Evolutionary conservation across 2,113 vertebrate species (phyloP), one percentile per base, ranked within the genome.

Genomic region (Artemisiospiza belli): DNA sequence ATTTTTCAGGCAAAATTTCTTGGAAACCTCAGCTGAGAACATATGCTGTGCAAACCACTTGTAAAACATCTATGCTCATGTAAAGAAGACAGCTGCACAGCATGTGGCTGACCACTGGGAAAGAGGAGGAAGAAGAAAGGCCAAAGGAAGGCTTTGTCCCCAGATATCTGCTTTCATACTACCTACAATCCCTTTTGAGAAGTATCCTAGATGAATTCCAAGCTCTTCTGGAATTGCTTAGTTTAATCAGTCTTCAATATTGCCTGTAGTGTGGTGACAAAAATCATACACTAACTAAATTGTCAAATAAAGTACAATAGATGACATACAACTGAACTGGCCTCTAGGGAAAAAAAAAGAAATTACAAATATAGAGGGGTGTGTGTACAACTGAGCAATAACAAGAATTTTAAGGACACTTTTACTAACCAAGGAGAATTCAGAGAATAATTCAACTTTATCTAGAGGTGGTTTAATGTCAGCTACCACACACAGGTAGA

Each of bases 361-460:
- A 33, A n/a, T 0, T 0, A 4, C 1, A 58, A 41, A 4, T 81
- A 30, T 54, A 6, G 14, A 47, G 6, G 2, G 4, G 1, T 28
- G 10, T 33, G 10, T 12, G 27, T 46, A 33, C 23, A 78, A 37
- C 25, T 64, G 16, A 46, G 6, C 16, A 81, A 24, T 43, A 73
- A 59, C 28, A 63, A 76, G 28, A 46, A 49, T 6, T 64, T 69
- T 31, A 55, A 43, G 14, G 5, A 74, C 12, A 31, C 9, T 43
- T 88, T 37, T 37, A 49, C 10, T 17, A 73, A 35, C 5, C 2
- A 64, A 73, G 24, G 17, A 67, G 12, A 86, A 76, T 51, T 51
- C 52, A 67, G 44, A 76, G 16, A 31, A 47, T 43, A 3, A 61
- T 47, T 77, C 35, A 9, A 23, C 67, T 77, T 84, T 44, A 52